Conservation (phyloP, 2,888 invertebrate genomes). For the Eupeodes latifasciatus region DNA sequence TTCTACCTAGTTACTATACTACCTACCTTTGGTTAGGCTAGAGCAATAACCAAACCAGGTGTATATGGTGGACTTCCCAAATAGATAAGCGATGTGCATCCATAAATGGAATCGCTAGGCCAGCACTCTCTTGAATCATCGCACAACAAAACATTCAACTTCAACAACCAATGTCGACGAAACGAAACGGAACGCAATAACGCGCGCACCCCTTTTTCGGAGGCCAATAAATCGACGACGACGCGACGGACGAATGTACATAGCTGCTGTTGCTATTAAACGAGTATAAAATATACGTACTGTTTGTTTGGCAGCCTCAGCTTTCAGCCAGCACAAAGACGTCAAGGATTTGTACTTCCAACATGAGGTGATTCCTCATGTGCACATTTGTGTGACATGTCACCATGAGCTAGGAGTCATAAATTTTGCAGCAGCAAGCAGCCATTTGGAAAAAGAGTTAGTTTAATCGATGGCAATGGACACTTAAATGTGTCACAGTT, state of each 20-base stretch:
- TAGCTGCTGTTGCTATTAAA: conserved; percentile 7
- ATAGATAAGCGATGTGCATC: conserved; percentile 73
- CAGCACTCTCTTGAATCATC: conserved; percentile 66
- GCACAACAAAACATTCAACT: conserved; percentile 18
- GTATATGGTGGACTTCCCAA: conserved; percentile 69
- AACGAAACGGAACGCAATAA: conserved; percentile 70
- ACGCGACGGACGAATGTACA: background rate
- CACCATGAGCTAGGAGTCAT: conserved; percentile 69
- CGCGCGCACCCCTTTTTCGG: conserved; percentile 75
- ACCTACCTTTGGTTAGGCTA: background rate
- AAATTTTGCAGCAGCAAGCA: conserved; percentile 55
- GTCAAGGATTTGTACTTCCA: conserved; percentile 72
- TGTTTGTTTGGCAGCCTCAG: background rate
- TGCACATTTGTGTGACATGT: conserved; percentile 72
- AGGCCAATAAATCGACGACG: conserved; percentile 66
- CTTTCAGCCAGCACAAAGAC: conserved; percentile 47
- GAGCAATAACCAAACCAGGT: conserved; percentile 47
- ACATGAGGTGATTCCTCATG: conserved; percentile 74
- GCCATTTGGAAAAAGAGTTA: conserved; percentile 59
- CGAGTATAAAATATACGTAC: background rate
- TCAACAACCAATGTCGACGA: conserved; percentile 45
- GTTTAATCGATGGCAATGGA: conserved; percentile 66
- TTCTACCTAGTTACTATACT: background rate
- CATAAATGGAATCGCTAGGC: conserved; percentile 63
- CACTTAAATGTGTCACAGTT: conserved; percentile 70